A percentile compares a stretch with the other conserved stretches of the same genome.
Conservation (phyloP, 2,113 vertebrate genomes). For the Hemiscyllium ocellatum region DNA sequence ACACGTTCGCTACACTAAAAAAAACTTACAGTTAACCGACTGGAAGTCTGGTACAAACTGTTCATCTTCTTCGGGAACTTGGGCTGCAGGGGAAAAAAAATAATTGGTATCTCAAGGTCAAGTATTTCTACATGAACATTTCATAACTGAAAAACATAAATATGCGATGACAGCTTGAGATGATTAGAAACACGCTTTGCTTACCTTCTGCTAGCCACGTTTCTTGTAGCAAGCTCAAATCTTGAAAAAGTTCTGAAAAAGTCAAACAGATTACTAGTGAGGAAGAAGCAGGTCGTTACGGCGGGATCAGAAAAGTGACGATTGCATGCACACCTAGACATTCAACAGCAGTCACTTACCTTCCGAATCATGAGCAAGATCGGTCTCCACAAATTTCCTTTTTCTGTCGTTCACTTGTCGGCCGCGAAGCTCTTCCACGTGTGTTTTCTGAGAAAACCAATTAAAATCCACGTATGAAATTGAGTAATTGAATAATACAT, state of each 20-base stretch:
- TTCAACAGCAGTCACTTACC: constrained; percentile 55
- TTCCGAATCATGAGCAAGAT: constrained; percentile 92
- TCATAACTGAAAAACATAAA: background rate
- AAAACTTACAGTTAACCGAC: constrained; percentile 88
- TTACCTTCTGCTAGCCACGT: constrained; percentile 92
- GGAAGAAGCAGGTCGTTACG: background rate
- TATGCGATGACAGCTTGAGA: no score
- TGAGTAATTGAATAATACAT: background rate
- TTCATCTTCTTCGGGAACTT: constrained; percentile 87
- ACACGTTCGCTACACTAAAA: constrained; percentile 38
- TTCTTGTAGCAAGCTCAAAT: constrained; percentile 94
- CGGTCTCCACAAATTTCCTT: constrained; percentile 85
- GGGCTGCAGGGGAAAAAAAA: constrained; percentile 56
- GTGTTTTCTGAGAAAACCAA: constrained; percentile 44
- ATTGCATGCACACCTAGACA: background rate
- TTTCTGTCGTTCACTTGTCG: constrained; percentile 72
- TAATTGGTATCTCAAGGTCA: no score
- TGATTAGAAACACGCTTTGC: constrained; percentile 41
- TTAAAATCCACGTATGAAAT: background rate
- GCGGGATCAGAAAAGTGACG: constrained; percentile 46
- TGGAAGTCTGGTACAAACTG: constrained; percentile 98
- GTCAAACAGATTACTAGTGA: background rate
- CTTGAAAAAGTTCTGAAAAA: constrained; percentile 85
- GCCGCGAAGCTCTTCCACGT: constrained; percentile 64
- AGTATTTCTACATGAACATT: background rate